Conservation (phyloP, 2,113 vertebrate genomes). For the Engraulis encrasicolus region DNA sequence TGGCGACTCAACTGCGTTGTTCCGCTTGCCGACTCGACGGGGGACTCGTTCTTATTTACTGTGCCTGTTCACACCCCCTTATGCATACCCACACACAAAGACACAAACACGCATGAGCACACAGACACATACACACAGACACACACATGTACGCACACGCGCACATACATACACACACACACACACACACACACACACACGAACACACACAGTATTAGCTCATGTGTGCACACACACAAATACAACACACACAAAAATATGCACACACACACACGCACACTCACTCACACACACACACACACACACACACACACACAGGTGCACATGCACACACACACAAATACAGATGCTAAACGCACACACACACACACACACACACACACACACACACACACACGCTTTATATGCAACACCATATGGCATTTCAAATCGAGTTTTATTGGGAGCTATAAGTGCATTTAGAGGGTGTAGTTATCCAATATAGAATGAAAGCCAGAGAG, state of each 20-base stretch:
- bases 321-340: neutral
- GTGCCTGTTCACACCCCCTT: neutral
- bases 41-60: neutral
- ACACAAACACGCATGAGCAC: neutral
- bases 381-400: constrained; percentile 24
- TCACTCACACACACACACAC: neutral
- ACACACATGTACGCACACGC: too few relatives aligned
- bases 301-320: too few relatives aligned
- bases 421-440: constrained; percentile 43
- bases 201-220: too few relatives aligned
- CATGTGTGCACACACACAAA: too few relatives aligned
- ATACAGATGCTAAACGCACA: neutral
- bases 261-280: neutral
- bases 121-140: neutral
- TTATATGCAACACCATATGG: constrained; percentile 31
- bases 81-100: neutral
- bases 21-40: neutral
- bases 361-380: neutral
- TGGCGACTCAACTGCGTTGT: neutral
- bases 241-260: too few relatives aligned
- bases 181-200: too few relatives aligned
- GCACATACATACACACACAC: too few relatives aligned
- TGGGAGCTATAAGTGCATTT: constrained; percentile 30
- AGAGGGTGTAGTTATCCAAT: constrained; percentile 11
- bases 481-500: constrained; percentile 8